A percentile compares a stretch with the other conserved stretches of the same genome.
phyloP scores from a whole-genome alignment of 1,140 invertebrate species.

The Fragariocoptes setiger region DNA sequence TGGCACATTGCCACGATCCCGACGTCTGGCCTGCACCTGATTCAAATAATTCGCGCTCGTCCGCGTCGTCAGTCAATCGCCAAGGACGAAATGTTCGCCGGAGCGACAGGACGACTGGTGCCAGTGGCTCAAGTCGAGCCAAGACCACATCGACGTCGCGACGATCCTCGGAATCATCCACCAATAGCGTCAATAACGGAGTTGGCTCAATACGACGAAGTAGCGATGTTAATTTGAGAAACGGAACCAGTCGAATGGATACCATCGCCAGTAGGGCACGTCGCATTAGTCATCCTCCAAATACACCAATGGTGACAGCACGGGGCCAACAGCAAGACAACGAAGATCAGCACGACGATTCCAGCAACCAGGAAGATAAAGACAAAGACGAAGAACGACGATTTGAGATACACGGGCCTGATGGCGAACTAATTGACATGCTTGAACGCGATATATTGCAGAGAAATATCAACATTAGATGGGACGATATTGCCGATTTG shows the following conservation, averaged over 20 bases:
- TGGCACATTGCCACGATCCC: too few species aligned
- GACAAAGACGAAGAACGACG: conserved; percentile 30
- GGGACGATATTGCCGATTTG: conserved; percentile 91
- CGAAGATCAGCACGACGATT: conserved; percentile 4
- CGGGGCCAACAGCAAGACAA: conserved; percentile 1
- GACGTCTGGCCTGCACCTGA: conserved; percentile 37
- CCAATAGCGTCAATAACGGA: too few species aligned
- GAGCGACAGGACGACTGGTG: background rate
- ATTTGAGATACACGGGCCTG: conserved; percentile 61
- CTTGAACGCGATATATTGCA: conserved; percentile 87
- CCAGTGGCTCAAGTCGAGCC: background rate
- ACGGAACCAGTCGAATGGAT: background rate
- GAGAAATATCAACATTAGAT: conserved; percentile 80
- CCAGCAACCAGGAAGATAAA: conserved; percentile 12
- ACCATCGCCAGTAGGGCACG: too few species aligned
- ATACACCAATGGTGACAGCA: background rate
- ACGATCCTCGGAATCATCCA: background rate
- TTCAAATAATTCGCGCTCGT: conserved; percentile 6
- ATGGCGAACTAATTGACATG: conserved; percentile 75
- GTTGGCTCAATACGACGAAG: too few species aligned
- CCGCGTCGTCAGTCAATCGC: background rate
- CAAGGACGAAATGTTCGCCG: background rate
- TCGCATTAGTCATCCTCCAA: background rate
- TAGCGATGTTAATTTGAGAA: background rate
- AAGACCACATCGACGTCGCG: background rate